Evolutionary conservation across 2,797 vertebrate genomes (phyloP).

Genomic region (Varecia variegata): DNA sequence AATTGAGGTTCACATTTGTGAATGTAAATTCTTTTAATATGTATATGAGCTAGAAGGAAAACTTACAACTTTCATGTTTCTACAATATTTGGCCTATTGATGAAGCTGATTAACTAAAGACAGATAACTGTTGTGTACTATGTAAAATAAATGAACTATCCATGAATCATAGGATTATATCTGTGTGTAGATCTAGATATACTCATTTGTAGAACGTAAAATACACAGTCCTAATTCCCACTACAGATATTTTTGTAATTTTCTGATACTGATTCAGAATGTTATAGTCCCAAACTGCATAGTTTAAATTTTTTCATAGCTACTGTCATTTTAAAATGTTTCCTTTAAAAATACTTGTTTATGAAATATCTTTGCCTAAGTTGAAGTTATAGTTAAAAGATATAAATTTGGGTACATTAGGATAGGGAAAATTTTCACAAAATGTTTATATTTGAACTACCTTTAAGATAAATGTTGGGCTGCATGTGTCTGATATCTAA

Average conservation of each 20-base stretch:
- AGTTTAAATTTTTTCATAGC: not conserved
- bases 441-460: not conserved
- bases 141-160: not conserved
- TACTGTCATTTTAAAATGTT: not conserved
- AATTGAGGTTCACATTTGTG: not conserved
- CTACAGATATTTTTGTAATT: constrained; percentile 8
- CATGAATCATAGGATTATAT: not conserved
- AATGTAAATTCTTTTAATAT: not conserved
- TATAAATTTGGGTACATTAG: not conserved
- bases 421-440: not conserved
- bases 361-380: not conserved
- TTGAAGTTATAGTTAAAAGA: not conserved
- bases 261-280: not conserved
- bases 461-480: not conserved
- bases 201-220: not conserved
- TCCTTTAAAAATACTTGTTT: not conserved
- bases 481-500: not conserved
- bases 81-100: not conserved
- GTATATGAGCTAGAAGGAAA: not conserved
- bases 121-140: not conserved
- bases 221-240: not conserved
- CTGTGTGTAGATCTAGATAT: not conserved
- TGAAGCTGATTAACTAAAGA: not conserved
- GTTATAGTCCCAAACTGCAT: not conserved
- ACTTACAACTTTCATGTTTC: not conserved